phyloP scores from a whole-genome alignment of 2,888 invertebrate species.

The Phaonia tiefii region DNA sequence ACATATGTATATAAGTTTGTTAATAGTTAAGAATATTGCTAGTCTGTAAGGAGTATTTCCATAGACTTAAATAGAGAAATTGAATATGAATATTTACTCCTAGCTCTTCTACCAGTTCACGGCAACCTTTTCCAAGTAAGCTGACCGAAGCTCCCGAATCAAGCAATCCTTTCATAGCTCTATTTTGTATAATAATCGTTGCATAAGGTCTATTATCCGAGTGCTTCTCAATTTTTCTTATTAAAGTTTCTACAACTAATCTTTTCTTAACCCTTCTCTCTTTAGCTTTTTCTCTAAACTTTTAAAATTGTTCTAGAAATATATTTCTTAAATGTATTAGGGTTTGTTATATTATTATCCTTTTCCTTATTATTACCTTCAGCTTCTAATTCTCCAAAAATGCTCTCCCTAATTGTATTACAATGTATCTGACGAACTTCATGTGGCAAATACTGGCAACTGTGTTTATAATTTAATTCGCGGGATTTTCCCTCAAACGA shows the following conservation, averaged over 20 bases:
- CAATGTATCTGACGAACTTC: not conserved
- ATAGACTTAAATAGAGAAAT: no score
- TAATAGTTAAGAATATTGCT: no score
- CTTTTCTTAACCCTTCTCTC: not conserved
- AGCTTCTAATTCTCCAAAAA: not conserved
- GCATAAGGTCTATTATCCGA: conserved; percentile 12
- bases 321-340: not conserved
- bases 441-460: not conserved
- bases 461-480: not conserved
- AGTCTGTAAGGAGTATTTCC: no score
- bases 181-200: not conserved
- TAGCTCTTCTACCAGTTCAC: not conserved
- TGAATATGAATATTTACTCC: no score
- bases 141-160: not conserved
- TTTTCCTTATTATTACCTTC: not conserved
- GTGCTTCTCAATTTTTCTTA: not conserved
- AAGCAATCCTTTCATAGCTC: not conserved
- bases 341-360: not conserved
- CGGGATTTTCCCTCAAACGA: not conserved
- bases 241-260: not conserved
- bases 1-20: no score
- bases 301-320: not conserved
- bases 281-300: not conserved
- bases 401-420: not conserved
- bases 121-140: not conserved